Percentiles rank a stretch among this genome's conserved stretches.
Evolutionary conservation across 2,797 vertebrate species (phyloP).

Genomic region (Phataginus tetradactyla): DNA sequence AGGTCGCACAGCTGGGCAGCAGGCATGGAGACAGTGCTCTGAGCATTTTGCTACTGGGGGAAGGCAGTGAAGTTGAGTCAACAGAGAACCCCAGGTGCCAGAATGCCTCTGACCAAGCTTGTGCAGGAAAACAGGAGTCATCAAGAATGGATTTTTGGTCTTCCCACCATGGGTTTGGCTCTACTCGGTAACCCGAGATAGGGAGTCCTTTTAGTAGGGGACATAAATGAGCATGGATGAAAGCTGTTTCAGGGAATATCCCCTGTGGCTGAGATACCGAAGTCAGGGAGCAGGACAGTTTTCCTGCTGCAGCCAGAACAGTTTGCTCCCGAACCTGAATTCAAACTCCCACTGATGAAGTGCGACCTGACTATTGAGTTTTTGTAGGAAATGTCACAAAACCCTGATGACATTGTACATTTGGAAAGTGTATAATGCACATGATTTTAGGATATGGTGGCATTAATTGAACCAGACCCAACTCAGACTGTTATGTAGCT

Average conservation of each 20-base stretch:
- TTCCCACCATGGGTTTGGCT: not conserved
- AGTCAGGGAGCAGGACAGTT: not conserved
- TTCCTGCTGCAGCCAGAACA: slow-evolving; percentile 42
- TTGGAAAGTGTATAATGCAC: slow-evolving; percentile 56
- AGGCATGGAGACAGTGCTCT: not conserved
- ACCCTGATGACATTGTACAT: slow-evolving; percentile 77
- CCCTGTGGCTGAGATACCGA: slow-evolving; percentile 42
- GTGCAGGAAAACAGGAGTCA: not conserved
- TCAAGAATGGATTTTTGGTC: not conserved
- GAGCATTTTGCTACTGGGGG: slow-evolving; percentile 1
- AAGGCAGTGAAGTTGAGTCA: slow-evolving; percentile 27
- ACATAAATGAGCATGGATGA: not conserved
- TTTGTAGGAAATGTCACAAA: slow-evolving; percentile 84
- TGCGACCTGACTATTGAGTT: slow-evolving; percentile 82
- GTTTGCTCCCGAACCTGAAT: slow-evolving; percentile 80
- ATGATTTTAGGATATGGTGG: slow-evolving; percentile 58
- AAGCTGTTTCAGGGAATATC: slow-evolving; percentile 58
- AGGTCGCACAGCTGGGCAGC: slow-evolving; percentile 39
- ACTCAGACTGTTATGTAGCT: slow-evolving; percentile 15
- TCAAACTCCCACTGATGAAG: slow-evolving; percentile 83
- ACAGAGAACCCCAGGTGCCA: not conserved
- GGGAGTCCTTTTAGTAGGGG: not conserved
- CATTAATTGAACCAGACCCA: slow-evolving; percentile 50
- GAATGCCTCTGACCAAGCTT: not conserved
- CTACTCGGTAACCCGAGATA: not conserved